Base-by-base conservation (phyloP, 2,113 vertebrate genomes). In the Laticauda laticaudata region DNA sequence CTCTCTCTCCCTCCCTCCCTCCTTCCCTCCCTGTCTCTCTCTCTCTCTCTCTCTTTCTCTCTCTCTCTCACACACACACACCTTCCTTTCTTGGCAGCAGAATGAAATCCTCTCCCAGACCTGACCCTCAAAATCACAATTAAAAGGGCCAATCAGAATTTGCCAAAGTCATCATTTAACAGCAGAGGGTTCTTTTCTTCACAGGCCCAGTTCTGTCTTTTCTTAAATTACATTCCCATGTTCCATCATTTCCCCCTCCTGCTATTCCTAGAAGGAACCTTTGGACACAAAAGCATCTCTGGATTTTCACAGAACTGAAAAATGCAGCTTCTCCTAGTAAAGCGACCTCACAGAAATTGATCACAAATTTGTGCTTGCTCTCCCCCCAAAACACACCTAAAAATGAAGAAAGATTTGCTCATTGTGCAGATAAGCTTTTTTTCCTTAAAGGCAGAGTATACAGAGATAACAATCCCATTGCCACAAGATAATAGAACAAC, bases 351-450 rank as follows among this genome's bases (percentile, higher is more conserved):
- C 18, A 81, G 75, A 81, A 43, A 81, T 43, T 43, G 18, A 81
- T 34, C 75, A 81, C 34, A 81, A 21, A 81, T 81, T 81, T 81
- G 18, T 21, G 75, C 34, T 43, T 81, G 18, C 7, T 39, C 14
- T 18, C n/a, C 5, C n/a, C 64, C n/a, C 3, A 10, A 10, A 10
- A 12, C 0, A n/a, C 34, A 34, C 2, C 69, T 15, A 61, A 90
- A 93, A 93, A 69, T 5, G 39, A 24, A 91, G 10, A 96, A 93
- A 92, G 53, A 0, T 0, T 54, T 0, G 0, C 3, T 6, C 9
- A 43, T 92, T 95, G 94, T 93, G 93, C 85, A 88, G 93, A 86
- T 34, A 92, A 92, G 34, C 23, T 86, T 88, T 24, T 23, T 81
- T 23, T 2, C 48, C 24, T 90, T 57, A 81, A 55, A 61, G 75